These are phyloP conservation scores for Lytechinus pictus DNA, from an alignment of 35 echinoderm and acorn worm genomes.

Conservation along the genomic window DNA sequence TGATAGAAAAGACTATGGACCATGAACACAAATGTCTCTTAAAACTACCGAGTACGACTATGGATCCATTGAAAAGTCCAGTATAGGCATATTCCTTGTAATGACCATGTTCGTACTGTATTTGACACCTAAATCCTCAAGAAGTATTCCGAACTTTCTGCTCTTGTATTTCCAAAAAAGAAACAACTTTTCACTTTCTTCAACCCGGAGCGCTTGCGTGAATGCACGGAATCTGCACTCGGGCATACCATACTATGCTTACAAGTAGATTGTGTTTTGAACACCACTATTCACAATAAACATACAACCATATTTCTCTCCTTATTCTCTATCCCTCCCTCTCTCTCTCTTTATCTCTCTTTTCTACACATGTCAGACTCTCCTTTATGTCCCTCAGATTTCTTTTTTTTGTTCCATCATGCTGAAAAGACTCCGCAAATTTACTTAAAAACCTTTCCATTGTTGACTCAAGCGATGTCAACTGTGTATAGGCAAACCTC, in stretches of 20 bases:
- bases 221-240: not conserved
- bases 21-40: not conserved
- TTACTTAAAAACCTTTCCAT: slow-evolving; percentile 19
- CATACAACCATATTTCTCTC: not conserved
- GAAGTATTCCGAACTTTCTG: not conserved
- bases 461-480: slow-evolving; percentile 10
- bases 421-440: not conserved
- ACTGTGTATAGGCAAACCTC: slow-evolving; percentile 1
- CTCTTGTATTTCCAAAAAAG: not conserved
- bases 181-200: not conserved
- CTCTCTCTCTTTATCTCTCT: not conserved
- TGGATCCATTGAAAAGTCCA: not conserved
- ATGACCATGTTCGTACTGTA: not conserved
- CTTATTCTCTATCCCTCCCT: not conserved
- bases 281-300: not conserved
- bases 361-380: not conserved
- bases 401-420: not conserved
- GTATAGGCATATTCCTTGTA: not conserved
- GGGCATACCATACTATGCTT: not conserved
- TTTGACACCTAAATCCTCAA: not conserved
- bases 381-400: not conserved
- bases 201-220: not conserved
- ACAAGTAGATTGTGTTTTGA: slow-evolving; percentile 2
- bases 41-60: not conserved
- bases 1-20: not conserved